Percentiles rank a stretch among this genome's conserved stretches.
Evolutionary conservation across 1,140 invertebrate genomes (phyloP).

Genomic region (Neotoxoptera formosana): DNA sequence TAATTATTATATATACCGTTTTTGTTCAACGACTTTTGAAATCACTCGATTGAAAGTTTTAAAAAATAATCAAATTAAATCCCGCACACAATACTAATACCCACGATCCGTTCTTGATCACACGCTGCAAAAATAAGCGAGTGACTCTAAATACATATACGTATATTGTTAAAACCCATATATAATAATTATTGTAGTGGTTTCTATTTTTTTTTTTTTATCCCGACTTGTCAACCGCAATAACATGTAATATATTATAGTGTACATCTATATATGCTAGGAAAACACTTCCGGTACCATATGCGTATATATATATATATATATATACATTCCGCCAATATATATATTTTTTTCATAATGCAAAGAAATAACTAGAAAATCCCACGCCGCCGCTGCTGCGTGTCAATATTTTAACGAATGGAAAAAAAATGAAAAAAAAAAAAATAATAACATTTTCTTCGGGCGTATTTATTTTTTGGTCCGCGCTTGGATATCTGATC

Average conservation of each 20-base stretch:
- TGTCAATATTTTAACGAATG: constrained; percentile 1
- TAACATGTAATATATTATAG: background rate
- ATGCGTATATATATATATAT: too few relatives aligned
- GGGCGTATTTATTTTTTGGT: constrained; percentile 28
- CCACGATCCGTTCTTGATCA: background rate
- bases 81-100: too few relatives aligned
- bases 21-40: background rate
- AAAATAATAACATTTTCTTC: constrained; percentile 14
- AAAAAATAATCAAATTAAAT: too few relatives aligned
- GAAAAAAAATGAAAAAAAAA: constrained; percentile 21
- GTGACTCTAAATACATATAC: background rate
- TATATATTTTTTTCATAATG: background rate
- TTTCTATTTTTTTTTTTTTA: background rate
- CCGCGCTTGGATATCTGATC: background rate
- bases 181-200: background rate
- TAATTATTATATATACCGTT: background rate
- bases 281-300: background rate
- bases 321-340: background rate
- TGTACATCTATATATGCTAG: background rate
- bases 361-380: constrained; percentile 21
- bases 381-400: too few relatives aligned
- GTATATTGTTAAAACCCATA: background rate
- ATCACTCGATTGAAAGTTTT: background rate
- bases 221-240: background rate
- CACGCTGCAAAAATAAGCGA: background rate